phyloP scores from a whole-genome alignment of 2,797 vertebrate genomes.

The Hyperoplus immaculatus region DNA sequence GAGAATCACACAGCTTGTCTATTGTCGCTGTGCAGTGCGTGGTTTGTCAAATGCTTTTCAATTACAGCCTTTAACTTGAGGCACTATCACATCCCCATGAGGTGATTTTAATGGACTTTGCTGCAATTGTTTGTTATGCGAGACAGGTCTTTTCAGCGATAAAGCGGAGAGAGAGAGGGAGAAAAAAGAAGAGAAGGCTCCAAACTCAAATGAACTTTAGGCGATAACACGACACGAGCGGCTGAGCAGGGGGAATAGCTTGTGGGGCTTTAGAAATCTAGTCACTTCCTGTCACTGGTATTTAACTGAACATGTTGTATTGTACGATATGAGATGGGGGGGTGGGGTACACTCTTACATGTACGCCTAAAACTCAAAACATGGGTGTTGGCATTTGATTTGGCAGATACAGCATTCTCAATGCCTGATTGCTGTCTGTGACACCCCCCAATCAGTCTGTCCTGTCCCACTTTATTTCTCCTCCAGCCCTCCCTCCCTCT shows the following conservation, averaged over 20 bases:
- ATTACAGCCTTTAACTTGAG: conserved; percentile 82
- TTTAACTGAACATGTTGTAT: conserved; percentile 60
- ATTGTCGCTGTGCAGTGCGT: conserved; percentile 71
- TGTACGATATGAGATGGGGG: conserved; percentile 22
- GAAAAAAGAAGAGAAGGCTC: conserved; percentile 20
- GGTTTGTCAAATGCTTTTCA: conserved; percentile 84
- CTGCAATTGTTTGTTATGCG: conserved; percentile 80
- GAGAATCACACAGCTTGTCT: conserved; percentile 81
- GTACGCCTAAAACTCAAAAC: conserved; percentile 43
- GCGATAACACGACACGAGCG: conserved; percentile 61
- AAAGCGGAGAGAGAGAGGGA: conserved; percentile 2
- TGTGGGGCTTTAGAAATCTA: conserved; percentile 39
- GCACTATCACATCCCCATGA: conserved; percentile 78
- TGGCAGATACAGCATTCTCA: conserved; percentile 54
- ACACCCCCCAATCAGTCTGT: conserved; percentile 43
- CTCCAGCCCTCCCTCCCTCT: conserved; percentile 30
- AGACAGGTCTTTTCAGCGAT: conserved; percentile 73
- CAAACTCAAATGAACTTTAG: conserved; percentile 72
- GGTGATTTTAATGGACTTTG: conserved; percentile 83
- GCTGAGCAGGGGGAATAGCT: conserved; percentile 59
- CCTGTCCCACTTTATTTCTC: conserved; percentile 65
- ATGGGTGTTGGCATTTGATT: conserved; percentile 47
- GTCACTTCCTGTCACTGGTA: conserved; percentile 56
- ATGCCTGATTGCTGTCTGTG: conserved; percentile 40
- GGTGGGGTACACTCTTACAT: conserved; percentile 25